These are phyloP conservation scores for Tenthredo notha DNA, from an alignment of 2,888 invertebrate genomes.

Conservation along the genomic window DNA sequence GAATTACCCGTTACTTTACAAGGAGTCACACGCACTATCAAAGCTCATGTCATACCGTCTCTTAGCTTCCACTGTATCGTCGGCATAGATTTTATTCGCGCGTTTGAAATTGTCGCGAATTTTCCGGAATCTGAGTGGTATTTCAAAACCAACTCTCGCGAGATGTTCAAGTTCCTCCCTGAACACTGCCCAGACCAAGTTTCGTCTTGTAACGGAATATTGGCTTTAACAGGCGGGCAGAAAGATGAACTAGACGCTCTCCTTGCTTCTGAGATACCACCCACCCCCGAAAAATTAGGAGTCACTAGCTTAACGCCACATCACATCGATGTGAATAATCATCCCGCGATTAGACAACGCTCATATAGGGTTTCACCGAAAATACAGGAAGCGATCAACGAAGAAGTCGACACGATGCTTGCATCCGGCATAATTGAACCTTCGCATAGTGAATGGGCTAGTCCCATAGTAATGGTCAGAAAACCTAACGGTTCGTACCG, in stretches of 20 bases:
- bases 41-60: not conserved
- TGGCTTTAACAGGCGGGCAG: not conserved
- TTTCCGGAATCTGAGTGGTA: conserved; percentile 6
- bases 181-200: not conserved
- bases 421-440: conserved; percentile 65
- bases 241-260: not conserved
- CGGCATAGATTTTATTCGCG: conserved; percentile 18
- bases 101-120: conserved; percentile 11
- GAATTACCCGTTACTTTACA: not conserved
- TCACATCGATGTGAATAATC: conserved; percentile 42
- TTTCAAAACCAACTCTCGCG: not conserved
- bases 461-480: conserved; percentile 64
- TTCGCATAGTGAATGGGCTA: conserved; percentile 64
- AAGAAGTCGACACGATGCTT: conserved; percentile 69
- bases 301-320: conserved; percentile 47
- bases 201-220: conserved; percentile 14
- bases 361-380: conserved; percentile 44
- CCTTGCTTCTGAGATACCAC: conserved; percentile 13
- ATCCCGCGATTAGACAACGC: conserved; percentile 50
- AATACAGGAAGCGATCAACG: conserved; percentile 41
- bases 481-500: conserved; percentile 65
- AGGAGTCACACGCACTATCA: not conserved
- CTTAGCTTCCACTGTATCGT: not conserved
- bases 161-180: not conserved
- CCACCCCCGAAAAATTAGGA: not conserved